Evolutionary conservation across 2,888 invertebrate genomes (phyloP), one percentile per base, ranked within the genome.

Genomic region (Dyspetes luteomarginatus): DNA sequence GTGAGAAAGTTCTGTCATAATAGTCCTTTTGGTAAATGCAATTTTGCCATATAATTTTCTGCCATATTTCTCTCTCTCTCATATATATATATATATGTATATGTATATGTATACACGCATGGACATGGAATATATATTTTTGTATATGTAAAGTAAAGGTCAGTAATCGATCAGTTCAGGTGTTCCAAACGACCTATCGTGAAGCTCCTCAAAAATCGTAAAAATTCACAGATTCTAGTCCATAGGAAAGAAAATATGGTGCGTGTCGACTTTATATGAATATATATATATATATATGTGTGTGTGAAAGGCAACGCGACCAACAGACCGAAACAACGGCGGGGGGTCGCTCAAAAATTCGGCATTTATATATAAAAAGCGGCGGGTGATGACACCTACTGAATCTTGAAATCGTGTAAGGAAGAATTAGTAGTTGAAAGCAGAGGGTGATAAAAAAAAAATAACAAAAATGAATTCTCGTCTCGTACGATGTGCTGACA

Each of bases 1-100:
- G 84, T 84, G 84, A 82, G 84, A 84, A 84, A 82, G 80, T 83
- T 52, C 41, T 22, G 64, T 22, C 68, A 19, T 9, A 17, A 65
- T 2, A 43, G n/a, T 71, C 64, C 36, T 58, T 65, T 30, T n/a
- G n/a, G n/a, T n/a, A 26, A 43, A 28, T 26, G 48, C 62, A 48
- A 56, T 73, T 73, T 60, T 60, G 17, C 56, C 5, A 36, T 30
- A 50, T 12, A 52, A 15, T 36, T 24, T 17, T 62, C 15, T 52
- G 30, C 43, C 4, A 15, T 19, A n/a, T 48, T n/a, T 28, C 43
- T 19, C 24, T 26, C 1, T 36, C n/a, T n/a, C 5, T 12, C 17
- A 43, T 15, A 4, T 12, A 17, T 30, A 19, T 2, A 55, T 55
- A 22, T 22, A 22, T 55, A 26, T 1, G 55, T 2, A 17, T 24